phyloP scores from a whole-genome alignment of 2,113 vertebrate genomes.

The Balaeniceps rex region DNA sequence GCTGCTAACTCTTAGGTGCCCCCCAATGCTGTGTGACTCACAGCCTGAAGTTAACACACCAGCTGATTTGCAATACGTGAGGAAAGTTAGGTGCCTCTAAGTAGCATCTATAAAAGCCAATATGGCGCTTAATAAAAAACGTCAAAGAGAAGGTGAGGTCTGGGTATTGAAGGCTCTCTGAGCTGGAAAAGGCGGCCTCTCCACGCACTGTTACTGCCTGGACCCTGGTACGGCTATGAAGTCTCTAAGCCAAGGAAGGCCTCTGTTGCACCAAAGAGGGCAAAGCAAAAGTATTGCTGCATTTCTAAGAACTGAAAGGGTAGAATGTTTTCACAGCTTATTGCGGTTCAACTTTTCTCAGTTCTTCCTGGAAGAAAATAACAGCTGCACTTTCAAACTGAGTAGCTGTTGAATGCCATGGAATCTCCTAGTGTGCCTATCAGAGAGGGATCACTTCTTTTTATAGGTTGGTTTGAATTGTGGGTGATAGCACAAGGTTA shows the following conservation, averaged over 20 bases:
- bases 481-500: background rate
- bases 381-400: background rate
- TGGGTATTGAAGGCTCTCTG: background rate
- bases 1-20: background rate
- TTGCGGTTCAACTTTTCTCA: background rate
- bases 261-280: background rate
- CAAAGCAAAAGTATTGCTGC: background rate
- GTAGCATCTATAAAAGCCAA: background rate
- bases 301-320: background rate
- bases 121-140: background rate
- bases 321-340: background rate
- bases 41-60: background rate
- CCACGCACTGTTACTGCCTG: background rate
- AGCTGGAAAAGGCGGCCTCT: background rate
- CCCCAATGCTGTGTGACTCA: background rate
- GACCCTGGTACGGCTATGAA: background rate
- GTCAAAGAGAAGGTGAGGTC: background rate
- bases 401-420: background rate
- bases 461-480: background rate
- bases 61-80: background rate
- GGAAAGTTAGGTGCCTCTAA: background rate
- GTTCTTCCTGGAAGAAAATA: background rate
- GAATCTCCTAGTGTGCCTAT: background rate
- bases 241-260: background rate
- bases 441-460: background rate